Evolutionary conservation across 2,113 vertebrate species (phyloP).

Genomic region (Pomatostomus ruficeps): DNA sequence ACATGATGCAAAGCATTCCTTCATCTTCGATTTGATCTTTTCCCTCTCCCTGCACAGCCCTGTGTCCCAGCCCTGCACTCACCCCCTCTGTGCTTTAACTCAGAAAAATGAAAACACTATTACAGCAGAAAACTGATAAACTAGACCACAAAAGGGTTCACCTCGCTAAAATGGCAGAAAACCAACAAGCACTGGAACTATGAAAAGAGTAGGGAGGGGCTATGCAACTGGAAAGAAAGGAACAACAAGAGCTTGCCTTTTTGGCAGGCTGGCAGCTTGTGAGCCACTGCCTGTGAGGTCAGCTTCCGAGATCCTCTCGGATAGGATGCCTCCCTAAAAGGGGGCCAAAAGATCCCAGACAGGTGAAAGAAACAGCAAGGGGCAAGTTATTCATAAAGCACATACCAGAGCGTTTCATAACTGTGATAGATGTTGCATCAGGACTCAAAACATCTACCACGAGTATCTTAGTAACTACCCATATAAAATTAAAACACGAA

Average conservation of each 20-base stretch:
- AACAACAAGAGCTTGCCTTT: neutral
- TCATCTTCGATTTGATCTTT: neutral
- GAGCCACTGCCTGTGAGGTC: neutral
- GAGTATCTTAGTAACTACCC: neutral
- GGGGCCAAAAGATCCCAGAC: neutral
- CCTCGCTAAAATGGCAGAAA: neutral
- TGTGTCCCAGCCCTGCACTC: neutral
- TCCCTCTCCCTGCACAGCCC: neutral
- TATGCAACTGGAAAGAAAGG: neutral
- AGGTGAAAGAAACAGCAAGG: neutral
- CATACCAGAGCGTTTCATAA: rapidly evolving
- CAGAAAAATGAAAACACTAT: neutral
- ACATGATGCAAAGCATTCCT: rapidly evolving
- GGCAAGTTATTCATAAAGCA: neutral
- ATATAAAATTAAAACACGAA: neutral
- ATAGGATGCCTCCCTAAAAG: neutral
- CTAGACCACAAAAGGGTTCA: neutral
- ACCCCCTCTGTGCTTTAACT: neutral
- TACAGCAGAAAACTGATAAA: neutral
- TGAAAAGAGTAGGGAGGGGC: neutral
- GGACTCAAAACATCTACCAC: neutral
- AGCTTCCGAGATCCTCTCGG: neutral
- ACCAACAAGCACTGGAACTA: neutral
- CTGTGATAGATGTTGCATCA: neutral
- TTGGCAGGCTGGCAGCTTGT: neutral